These are phyloP conservation scores for Pristionchus fissidentatus DNA, from an alignment of 2,888 invertebrate genomes.

Conservation along the genomic window DNA sequence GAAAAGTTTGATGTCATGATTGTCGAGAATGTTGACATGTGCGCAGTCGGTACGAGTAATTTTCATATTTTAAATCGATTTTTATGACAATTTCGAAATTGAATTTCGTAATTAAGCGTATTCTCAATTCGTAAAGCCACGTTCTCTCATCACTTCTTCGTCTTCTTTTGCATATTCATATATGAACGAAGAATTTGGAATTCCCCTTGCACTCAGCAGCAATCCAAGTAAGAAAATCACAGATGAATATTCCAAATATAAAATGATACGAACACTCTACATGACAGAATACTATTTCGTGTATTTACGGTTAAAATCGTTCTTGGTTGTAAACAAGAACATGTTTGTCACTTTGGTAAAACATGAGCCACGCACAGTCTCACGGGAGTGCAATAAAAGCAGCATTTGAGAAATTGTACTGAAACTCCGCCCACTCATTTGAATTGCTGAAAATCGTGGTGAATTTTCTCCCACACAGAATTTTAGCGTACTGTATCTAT, in stretches of 20 bases:
- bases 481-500: too few species aligned
- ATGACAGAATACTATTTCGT: too few species aligned
- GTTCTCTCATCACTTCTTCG: background rate
- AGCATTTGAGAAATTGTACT: too few species aligned
- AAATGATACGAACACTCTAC: too few species aligned
- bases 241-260: background rate
- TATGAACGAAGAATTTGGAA: background rate
- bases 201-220: constrained; percentile 13
- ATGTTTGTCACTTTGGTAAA: too few species aligned
- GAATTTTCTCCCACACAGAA: too few species aligned
- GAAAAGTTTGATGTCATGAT: constrained; percentile 43
- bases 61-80: background rate
- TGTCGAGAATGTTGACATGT: constrained; percentile 43
- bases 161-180: background rate
- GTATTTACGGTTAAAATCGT: too few species aligned
- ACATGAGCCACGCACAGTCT: too few species aligned
- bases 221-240: constrained; percentile 11
- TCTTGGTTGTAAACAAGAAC: too few species aligned
- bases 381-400: too few species aligned
- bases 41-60: background rate
- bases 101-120: background rate
- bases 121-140: constrained; percentile 4
- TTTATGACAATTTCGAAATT: background rate
- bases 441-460: too few species aligned
- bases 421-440: too few species aligned